These are phyloP conservation scores for Papilio xuthus DNA, from an alignment of 1,140 invertebrate genomes.

Conservation along the genomic window DNA sequence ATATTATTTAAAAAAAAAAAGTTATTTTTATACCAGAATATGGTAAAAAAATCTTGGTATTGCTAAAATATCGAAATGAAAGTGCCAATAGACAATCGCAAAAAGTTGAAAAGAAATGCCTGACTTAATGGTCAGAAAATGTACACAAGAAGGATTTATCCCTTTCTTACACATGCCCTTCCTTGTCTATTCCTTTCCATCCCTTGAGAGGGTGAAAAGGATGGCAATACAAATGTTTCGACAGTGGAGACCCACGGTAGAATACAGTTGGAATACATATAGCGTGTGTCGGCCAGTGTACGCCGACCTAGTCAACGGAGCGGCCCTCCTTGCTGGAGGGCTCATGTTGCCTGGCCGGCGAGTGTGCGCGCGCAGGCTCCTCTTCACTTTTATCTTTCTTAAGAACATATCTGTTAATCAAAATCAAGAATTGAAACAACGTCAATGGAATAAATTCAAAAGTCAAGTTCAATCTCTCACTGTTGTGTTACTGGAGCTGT, in stretches of 20 bases:
- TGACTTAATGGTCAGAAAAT: too few relatives aligned
- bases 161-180: too few relatives aligned
- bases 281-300: neutral
- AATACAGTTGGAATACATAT: neutral
- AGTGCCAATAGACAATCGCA: too few relatives aligned
- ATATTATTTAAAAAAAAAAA: too few relatives aligned
- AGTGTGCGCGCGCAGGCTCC: conserved; percentile 66
- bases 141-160: too few relatives aligned
- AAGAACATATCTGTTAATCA: conserved; percentile 56
- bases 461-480: too few relatives aligned
- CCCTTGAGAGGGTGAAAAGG: neutral
- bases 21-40: neutral
- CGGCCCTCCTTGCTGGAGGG: neutral
- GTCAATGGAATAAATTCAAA: too few relatives aligned
- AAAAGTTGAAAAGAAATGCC: too few relatives aligned
- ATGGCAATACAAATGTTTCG: neutral
- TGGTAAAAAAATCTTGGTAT: neutral
- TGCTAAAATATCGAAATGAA: neutral
- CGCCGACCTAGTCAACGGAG: neutral
- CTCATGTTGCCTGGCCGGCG: conserved; percentile 53
- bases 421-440: neutral
- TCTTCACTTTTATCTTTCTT: conserved; percentile 57
- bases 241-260: neutral
- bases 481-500: too few relatives aligned
- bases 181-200: too few relatives aligned